Percentiles rank a stretch among this genome's conserved stretches.
Evolutionary conservation across 2,797 vertebrate species (phyloP).

Genomic region (Notolepis coatsorum): DNA sequence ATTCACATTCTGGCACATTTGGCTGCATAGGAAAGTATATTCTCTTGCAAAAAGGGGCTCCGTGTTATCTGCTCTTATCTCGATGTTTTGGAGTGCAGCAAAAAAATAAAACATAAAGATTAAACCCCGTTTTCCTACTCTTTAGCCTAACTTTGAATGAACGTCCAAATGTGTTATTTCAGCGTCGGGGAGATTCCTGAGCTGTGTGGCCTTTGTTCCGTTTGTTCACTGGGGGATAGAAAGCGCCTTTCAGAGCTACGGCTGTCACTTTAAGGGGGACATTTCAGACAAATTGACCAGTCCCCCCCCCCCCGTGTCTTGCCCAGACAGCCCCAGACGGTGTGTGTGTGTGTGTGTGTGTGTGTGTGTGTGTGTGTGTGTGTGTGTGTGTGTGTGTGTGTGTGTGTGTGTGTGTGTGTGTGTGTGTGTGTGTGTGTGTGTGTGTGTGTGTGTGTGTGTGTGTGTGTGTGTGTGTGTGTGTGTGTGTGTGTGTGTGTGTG

Average conservation of each 20-base stretch:
- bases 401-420: not conserved
- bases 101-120: too few relatives aligned
- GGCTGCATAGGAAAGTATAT: too few relatives aligned
- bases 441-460: slow-evolving; percentile 1
- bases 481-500: slow-evolving; percentile 21
- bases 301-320: slow-evolving; percentile 60
- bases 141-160: not conserved
- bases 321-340: slow-evolving; percentile 58
- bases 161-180: too few relatives aligned
- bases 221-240: slow-evolving; percentile 43
- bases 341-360: slow-evolving; percentile 29
- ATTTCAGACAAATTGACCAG: slow-evolving; percentile 50
- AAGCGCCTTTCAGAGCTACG: slow-evolving; percentile 34
- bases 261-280: slow-evolving; percentile 64
- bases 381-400: slow-evolving; percentile 6
- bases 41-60: too few relatives aligned
- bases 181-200: too few relatives aligned
- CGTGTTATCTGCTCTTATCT: too few relatives aligned
- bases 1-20: not conserved
- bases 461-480: slow-evolving; percentile 21
- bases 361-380: slow-evolving; percentile 13
- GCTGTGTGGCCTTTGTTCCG: slow-evolving; percentile 30
- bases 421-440: not conserved
- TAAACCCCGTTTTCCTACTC: too few relatives aligned
- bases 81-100: too few relatives aligned